These are phyloP conservation scores for Catharus minimus DNA, from an alignment of 2,113 vertebrate genomes.

Conservation along the genomic window DNA sequence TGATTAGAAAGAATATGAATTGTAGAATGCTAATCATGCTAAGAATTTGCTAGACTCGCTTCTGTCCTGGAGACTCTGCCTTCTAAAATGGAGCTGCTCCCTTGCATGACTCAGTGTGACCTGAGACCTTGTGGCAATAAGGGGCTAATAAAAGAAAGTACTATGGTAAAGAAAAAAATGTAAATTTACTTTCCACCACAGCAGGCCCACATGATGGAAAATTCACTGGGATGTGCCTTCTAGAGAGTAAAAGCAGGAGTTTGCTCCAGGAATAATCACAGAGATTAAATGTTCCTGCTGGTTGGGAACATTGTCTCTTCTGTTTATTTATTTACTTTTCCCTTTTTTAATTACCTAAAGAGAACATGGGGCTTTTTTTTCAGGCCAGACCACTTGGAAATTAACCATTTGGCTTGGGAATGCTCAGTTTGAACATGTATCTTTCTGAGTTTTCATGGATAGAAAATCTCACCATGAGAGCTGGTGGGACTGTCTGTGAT, in stretches of 20 bases:
- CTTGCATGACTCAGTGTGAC: background rate
- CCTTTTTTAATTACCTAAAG: background rate
- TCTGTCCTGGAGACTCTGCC: background rate
- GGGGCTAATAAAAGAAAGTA: background rate
- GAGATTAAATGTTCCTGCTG: conserved; percentile 35
- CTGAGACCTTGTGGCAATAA: background rate
- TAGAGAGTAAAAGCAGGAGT: background rate
- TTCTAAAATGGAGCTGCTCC: background rate
- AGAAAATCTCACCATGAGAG: background rate
- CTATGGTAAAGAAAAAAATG: background rate
- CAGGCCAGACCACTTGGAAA: background rate
- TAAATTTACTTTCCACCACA: background rate
- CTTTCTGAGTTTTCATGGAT: background rate
- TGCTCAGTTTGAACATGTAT: background rate
- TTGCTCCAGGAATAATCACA: conserved; percentile 37
- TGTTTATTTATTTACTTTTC: conserved; percentile 38
- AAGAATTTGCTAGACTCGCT: background rate
- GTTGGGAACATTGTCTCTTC: conserved; percentile 15
- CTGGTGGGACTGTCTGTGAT: background rate
- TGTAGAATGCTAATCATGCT: background rate
- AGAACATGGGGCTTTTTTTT: background rate
- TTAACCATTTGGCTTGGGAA: background rate
- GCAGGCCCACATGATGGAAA: background rate
- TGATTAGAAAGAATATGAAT: background rate
- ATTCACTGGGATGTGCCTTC: background rate